These are phyloP conservation scores for Tinamus guttatus DNA, from an alignment of 2,113 vertebrate species.

Conservation along the genomic window DNA sequence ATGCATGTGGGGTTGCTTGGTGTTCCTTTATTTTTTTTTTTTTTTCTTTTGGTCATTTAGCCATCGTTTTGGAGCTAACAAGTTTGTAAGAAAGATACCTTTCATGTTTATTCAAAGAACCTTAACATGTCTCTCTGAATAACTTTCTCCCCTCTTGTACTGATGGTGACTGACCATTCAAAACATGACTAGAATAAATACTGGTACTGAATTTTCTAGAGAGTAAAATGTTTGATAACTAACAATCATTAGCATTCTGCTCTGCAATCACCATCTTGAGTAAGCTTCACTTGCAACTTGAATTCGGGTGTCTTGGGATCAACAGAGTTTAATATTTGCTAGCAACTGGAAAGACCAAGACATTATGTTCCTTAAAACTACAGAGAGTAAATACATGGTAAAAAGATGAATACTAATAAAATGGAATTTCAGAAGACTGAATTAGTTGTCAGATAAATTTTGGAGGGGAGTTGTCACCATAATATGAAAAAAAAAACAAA, in stretches of 20 bases:
- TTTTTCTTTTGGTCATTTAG: too few relatives aligned
- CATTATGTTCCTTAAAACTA: neutral
- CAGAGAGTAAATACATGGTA: neutral
- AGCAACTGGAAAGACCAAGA: neutral
- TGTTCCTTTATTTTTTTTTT: too few relatives aligned
- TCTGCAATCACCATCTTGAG: neutral
- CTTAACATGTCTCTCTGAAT: neutral
- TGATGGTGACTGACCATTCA: neutral
- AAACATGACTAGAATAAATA: neutral
- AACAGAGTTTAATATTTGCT: neutral
- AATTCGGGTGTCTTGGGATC: neutral
- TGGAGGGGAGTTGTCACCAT: rapidly evolving
- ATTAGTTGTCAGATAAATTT: neutral
- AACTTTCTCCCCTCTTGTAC: neutral
- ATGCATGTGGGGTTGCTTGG: too few relatives aligned
- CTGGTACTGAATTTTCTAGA: neutral
- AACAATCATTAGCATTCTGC: neutral
- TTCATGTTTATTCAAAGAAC: neutral
- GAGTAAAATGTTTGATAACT: neutral
- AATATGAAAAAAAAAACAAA: neutral
- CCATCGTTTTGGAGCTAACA: neutral
- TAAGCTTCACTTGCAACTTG: neutral
- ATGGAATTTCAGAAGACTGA: neutral
- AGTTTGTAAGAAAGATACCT: neutral
- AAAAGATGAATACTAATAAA: neutral